These are phyloP conservation scores for Bimastos eiseni DNA, from an alignment of 2,888 invertebrate genomes.

Conservation along the genomic window DNA sequence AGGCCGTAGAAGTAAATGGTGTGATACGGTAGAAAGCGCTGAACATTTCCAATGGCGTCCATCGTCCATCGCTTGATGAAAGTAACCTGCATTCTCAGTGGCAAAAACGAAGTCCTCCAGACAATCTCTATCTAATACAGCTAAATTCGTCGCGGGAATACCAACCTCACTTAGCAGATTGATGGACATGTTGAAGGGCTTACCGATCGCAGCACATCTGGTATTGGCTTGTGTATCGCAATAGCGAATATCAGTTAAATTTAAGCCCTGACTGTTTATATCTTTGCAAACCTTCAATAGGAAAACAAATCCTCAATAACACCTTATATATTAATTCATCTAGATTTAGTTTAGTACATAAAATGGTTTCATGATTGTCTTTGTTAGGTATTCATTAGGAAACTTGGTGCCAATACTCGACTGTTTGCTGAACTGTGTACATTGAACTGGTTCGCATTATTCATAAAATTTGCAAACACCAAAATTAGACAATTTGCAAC, in stretches of 20 bases:
- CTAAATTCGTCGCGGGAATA: neutral
- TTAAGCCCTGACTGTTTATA: neutral
- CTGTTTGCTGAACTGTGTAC: no score
- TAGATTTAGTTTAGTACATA: no score
- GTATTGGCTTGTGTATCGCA: neutral
- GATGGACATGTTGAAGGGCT: neutral
- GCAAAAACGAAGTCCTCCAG: constrained; percentile 36
- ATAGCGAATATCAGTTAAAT: neutral
- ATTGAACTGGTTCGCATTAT: no score
- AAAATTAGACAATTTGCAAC: no score
- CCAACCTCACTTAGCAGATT: neutral
- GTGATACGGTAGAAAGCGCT: constrained; percentile 29
- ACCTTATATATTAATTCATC: neutral
- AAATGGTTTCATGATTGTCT: no score
- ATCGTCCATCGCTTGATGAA: constrained; percentile 25
- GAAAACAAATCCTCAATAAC: neutral
- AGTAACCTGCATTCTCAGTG: constrained; percentile 32
- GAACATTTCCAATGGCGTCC: constrained; percentile 33
- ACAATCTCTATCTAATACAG: neutral
- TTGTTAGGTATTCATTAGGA: no score
- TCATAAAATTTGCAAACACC: no score
- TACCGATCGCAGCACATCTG: neutral
- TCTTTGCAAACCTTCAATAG: neutral
- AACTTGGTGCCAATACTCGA: no score
- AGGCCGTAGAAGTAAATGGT: constrained; percentile 38